Conservation (phyloP, 1,140 invertebrate genomes). For the Calephelis nemesis region DNA sequence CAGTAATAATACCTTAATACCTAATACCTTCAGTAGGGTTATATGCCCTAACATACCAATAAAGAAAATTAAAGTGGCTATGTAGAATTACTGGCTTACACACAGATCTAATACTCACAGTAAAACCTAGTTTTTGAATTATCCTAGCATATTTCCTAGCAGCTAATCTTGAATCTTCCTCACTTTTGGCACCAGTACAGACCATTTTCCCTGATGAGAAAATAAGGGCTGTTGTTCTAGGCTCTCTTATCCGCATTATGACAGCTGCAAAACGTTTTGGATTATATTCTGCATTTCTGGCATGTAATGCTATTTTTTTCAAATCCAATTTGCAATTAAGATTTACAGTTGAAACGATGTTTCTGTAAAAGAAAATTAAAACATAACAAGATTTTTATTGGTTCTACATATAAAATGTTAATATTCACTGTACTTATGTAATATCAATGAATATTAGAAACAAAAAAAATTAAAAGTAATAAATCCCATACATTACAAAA, state of each 20-base stretch:
- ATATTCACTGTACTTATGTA: no score
- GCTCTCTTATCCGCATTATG: conserved; percentile 99
- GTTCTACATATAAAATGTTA: no score
- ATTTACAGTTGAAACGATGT: conserved; percentile 99
- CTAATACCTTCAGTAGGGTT: no score
- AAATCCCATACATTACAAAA: no score
- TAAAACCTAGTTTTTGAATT: conserved; percentile 98
- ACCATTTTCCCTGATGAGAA: conserved; percentile 99
- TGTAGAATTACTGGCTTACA: no score
- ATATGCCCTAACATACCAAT: no score
- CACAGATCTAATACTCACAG: conserved; percentile 35
- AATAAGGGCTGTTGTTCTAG: conserved; percentile 98
- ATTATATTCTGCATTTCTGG: conserved; percentile 99
- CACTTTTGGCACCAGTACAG: conserved; percentile 99
- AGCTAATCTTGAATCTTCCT: conserved; percentile 97
- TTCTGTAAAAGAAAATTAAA: conserved; percentile 82
- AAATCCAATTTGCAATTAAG: conserved; percentile 96
- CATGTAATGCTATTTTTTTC: conserved; percentile 98
- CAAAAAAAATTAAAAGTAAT: no score
- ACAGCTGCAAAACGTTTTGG: conserved; percentile 99
- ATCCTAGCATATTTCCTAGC: conserved; percentile 99
- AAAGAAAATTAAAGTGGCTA: no score
- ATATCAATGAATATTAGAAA: no score
- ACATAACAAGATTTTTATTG: no score
- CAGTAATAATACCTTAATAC: no score